phyloP scores from a whole-genome alignment of 1,140 invertebrate genomes.

The Anastrepha ludens region DNA sequence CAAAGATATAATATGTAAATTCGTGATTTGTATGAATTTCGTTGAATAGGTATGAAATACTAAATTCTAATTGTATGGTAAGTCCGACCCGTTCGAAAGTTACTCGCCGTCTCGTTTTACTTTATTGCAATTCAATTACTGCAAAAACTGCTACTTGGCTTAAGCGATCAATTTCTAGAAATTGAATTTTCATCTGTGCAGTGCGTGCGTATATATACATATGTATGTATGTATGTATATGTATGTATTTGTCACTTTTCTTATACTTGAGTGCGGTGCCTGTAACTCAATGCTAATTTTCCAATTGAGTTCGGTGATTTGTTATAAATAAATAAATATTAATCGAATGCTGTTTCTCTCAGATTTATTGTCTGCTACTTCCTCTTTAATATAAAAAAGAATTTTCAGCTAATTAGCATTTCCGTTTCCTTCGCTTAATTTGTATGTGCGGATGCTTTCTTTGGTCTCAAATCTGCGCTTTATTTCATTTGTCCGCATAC shows the following conservation, averaged over 20 bases:
- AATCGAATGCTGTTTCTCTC: background rate
- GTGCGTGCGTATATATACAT: background rate
- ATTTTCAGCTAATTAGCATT: background rate
- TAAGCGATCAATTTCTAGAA: background rate
- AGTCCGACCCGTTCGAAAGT: constrained; percentile 68
- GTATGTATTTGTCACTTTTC: background rate
- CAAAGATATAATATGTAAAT: constrained; percentile 30
- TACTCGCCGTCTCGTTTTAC: constrained; percentile 53
- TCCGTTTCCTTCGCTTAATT: background rate
- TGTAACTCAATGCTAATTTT: background rate
- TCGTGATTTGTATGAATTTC: constrained; percentile 56
- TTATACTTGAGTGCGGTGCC: background rate
- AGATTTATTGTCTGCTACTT: constrained; percentile 43
- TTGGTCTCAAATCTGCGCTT: background rate
- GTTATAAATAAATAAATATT: background rate
- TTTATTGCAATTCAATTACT: background rate
- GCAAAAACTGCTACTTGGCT: background rate
- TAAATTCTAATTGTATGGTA: constrained; percentile 59
- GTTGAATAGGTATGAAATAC: constrained; percentile 52
- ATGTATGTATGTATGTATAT: background rate
- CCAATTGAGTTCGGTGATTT: background rate
- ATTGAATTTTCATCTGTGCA: background rate
- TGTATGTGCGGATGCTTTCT: background rate
- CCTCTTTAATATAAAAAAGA: constrained; percentile 59
- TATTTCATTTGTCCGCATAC: background rate